A percentile compares a stretch with the other conserved stretches of the same genome.
phyloP scores from a whole-genome alignment of 2,113 vertebrate species.

The Macquaria australasica region DNA sequence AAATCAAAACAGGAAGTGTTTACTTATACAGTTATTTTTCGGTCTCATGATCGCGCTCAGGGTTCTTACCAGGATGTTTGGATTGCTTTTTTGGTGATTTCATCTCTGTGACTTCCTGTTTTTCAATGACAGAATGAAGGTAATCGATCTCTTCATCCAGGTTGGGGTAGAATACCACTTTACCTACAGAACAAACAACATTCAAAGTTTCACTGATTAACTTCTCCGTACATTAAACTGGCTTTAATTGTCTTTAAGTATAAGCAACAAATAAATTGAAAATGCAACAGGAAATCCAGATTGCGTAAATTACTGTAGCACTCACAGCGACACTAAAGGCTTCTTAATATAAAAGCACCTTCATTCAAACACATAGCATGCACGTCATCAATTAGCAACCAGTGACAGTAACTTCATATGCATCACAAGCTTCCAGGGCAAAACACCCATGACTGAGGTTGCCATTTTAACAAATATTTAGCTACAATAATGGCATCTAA shows the following conservation, averaged over 20 bases:
- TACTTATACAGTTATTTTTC: not conserved
- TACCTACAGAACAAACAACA: slow-evolving; percentile 43
- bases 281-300: not conserved
- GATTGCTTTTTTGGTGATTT: slow-evolving; percentile 10
- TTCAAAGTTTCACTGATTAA: not conserved
- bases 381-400: not conserved
- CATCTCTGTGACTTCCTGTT: slow-evolving; percentile 66
- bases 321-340: not conserved
- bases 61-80: slow-evolving; percentile 75
- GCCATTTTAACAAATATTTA: not conserved
- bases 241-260: not conserved
- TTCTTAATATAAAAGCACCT: not conserved
- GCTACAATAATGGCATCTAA: not conserved
- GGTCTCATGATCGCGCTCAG: not conserved
- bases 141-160: slow-evolving; percentile 90
- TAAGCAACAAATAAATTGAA: not conserved
- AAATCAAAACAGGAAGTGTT: slow-evolving; percentile 13
- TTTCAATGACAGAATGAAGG: slow-evolving; percentile 84
- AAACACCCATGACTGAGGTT: not conserved
- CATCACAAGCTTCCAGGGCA: not conserved
- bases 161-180: slow-evolving; percentile 57
- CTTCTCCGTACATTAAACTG: not conserved
- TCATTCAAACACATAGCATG: slow-evolving; percentile 1
- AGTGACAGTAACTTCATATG: not conserved
- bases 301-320: not conserved